Conservation (phyloP, 2,113 vertebrate species). For the Anhinga rufa region DNA sequence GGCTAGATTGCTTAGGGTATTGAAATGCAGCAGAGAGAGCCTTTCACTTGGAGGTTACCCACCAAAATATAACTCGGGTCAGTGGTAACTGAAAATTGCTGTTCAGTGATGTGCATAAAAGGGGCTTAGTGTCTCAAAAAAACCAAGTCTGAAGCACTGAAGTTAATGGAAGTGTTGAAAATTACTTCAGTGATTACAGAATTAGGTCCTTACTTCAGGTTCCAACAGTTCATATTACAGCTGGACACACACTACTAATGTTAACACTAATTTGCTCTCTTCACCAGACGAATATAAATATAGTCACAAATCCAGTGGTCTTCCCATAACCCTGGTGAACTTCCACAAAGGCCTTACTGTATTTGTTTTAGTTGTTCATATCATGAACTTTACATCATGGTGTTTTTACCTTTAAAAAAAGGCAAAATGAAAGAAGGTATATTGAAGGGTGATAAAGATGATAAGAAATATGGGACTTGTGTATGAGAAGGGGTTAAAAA, state of each 20-base stretch:
- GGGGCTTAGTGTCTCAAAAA: neutral
- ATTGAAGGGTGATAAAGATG: neutral
- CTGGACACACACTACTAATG: neutral
- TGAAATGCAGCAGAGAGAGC: neutral
- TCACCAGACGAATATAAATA: rapidly evolving
- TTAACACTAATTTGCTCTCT: neutral
- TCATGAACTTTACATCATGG: neutral
- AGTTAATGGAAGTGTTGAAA: neutral
- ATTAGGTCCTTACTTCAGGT: neutral
- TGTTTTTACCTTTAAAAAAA: neutral
- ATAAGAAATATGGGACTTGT: neutral
- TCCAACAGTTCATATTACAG: neutral
- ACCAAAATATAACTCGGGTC: neutral
- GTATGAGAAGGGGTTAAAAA: neutral
- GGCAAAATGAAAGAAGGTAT: neutral
- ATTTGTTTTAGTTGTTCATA: neutral
- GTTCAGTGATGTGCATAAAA: neutral
- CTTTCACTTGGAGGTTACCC: neutral
- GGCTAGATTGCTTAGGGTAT: neutral
- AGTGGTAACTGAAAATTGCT: neutral
- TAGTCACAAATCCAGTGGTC: neutral
- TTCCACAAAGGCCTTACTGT: neutral
- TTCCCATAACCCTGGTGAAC: neutral
- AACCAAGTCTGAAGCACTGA: neutral
- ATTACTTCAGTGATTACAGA: neutral